Base-by-base conservation (phyloP, 2,888 invertebrate genomes). In the Sarcophaga rosellei region DNA sequence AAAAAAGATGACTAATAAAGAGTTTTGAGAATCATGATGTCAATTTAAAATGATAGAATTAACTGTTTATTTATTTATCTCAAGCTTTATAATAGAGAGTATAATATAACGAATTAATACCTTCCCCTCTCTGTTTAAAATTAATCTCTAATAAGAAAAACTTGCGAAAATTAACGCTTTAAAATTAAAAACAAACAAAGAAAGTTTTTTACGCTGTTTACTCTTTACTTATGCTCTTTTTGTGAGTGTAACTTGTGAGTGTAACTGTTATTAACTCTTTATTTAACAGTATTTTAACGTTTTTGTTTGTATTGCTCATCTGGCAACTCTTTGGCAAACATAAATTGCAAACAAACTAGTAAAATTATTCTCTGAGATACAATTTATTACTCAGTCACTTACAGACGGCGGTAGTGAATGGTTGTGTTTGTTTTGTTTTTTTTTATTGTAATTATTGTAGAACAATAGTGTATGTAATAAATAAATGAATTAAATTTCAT, bases 401-500 rank as follows among this genome's bases (percentile, higher is more conserved):
- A 70, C 79, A 72, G 78, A 72, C 84, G 77, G 79, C 81, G 75
- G 84, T 75, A 66, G 81, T 65, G 84, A 86, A 62, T 84, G 75
- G 84, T 78, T 75, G 86, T 84, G 81, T 15, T 61, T 81, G n/a
- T 5, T 65, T 66, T 61, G 17, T 61, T 15, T 6, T n/a, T 53
- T 53, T 12, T 53, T 53, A 8, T 35, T 35, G 8, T 35, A 6
- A 35, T 35, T 10, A 2, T 53, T 53, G 53, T 53, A 17, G 53
- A 53, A 17, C 17, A 53, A 15, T 35, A 35, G 35, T 35, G 35
- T 35, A 10, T 35, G 35, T 35, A 35, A 35, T 35, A 35, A 35
- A 35, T 4, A 53, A 53, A 35, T 20, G 44, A 59, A 17, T 23
- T 59, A 59, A 74, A 45, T 77, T 53, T 61, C 45, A 35, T 35